phyloP scores from a whole-genome alignment of 2,888 invertebrate species.

The Campoplex capitator region DNA sequence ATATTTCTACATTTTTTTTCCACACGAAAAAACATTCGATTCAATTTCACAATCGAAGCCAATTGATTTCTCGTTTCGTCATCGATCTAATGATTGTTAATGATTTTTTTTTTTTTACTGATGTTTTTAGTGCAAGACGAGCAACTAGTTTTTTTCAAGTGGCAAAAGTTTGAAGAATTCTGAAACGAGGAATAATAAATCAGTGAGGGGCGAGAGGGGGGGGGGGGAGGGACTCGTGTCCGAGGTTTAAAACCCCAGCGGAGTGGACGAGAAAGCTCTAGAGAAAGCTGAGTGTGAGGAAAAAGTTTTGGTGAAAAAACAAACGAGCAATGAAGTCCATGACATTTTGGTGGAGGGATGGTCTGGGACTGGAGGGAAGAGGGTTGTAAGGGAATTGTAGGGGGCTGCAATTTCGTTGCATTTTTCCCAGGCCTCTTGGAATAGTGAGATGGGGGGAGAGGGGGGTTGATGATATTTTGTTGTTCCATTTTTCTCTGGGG shows the following conservation, averaged over 20 bases:
- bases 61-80: no score
- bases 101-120: no score
- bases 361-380: background rate
- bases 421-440: background rate
- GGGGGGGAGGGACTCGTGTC: background rate
- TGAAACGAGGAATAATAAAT: no score
- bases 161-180: no score
- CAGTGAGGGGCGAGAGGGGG: no score
- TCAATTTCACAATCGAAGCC: no score
- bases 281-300: background rate
- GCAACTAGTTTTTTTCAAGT: no score
- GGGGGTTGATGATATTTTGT: conserved; percentile 12
- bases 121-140: no score
- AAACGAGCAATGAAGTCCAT: background rate
- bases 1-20: no score
- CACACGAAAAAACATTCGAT: background rate
- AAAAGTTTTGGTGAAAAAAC: background rate
- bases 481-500: conserved; percentile 18
- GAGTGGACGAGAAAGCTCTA: background rate
- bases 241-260: background rate
- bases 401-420: conserved; percentile 5
- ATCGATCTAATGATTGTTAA: no score
- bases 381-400: background rate
- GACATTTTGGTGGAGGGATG: background rate
- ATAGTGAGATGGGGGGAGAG: background rate